These are phyloP conservation scores for Champsocephalus esox DNA, from an alignment of 2,797 vertebrate species.

Conservation along the genomic window DNA sequence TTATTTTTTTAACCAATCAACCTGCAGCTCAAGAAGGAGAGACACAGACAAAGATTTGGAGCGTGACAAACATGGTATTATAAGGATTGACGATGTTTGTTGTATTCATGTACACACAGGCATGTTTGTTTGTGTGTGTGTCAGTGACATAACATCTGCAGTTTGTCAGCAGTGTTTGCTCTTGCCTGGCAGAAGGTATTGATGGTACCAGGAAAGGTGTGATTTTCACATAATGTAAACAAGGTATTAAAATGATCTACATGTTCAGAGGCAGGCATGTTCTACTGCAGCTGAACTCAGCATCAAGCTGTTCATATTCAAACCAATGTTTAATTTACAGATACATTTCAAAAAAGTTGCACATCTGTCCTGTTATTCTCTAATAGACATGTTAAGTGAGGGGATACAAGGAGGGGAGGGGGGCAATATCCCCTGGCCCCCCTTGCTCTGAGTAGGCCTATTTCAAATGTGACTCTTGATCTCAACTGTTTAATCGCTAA, in stretches of 20 bases:
- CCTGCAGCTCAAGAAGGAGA: slow-evolving; percentile 2
- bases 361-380: neutral
- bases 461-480: too few relatives aligned
- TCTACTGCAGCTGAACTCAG: slow-evolving; percentile 34
- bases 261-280: slow-evolving; percentile 53
- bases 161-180: slow-evolving; percentile 37
- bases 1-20: slow-evolving; percentile 25
- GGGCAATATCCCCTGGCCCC: too few relatives aligned
- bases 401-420: too few relatives aligned
- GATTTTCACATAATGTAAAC: slow-evolving; percentile 48
- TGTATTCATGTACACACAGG: too few relatives aligned
- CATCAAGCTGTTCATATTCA: slow-evolving; percentile 50
- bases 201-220: slow-evolving; percentile 21
- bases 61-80: slow-evolving; percentile 20
- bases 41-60: slow-evolving; percentile 9
- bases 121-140: neutral
- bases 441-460: too few relatives aligned
- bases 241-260: slow-evolving; percentile 46
- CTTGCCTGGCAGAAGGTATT: slow-evolving; percentile 32
- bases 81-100: too few relatives aligned
- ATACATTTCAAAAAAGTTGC: slow-evolving; percentile 7
- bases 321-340: slow-evolving; percentile 16
- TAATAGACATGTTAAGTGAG: neutral
- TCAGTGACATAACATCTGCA: slow-evolving; percentile 30
- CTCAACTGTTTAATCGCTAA: too few relatives aligned